Evolutionary conservation across 2,113 vertebrate species (phyloP), one percentile per base, ranked within the genome.

Genomic region (Motacilla alba): DNA sequence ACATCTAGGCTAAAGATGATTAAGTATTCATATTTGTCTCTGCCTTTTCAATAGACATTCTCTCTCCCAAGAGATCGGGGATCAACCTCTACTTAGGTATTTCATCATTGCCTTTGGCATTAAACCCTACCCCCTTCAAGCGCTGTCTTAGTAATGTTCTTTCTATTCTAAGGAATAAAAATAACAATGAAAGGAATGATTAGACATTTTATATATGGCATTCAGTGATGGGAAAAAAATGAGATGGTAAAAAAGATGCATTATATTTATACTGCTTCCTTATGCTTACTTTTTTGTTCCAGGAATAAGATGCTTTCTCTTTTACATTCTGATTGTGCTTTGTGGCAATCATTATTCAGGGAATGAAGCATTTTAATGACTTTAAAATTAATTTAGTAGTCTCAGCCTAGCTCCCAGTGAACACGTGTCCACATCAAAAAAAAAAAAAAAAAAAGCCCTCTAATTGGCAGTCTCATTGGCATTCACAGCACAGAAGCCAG

Each of bases 401-500:
- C 79, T 92, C 87, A 94, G 83, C 66, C 92, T 87, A 86, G 86
- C 93, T 96, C 69, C 64, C 55, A 77, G 66, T 55, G 94, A 95
- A 86, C 93, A 95, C 22, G 11, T 96, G 95, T 86, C 81, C 73
- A 82, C 67, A 86, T 82, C 0, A 20, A 23, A 47, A 47, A 23
- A 47, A 7, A 58, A 78, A 58, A 94, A 91, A 81, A 77, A 63
- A 33, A 37, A 39, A 27, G 9, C 64, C 53, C 64, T 74, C 82
- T 97, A 97, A 97, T 97, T 97, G 96, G 95, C 78, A 95, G 11
- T 64, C 95, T 96, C 95, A 97, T 97, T 97, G 89, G 37, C 83
- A 97, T 97, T 96, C 96, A 91, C 33, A 84, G 72, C 95, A 95
- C 89, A 91, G 80, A 78, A 93, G 39, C 69, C 41, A 90, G 77